These are phyloP conservation scores for Kryptolebias ocellatus DNA, from an alignment of 2,797 vertebrate genomes.

Conservation along the genomic window DNA sequence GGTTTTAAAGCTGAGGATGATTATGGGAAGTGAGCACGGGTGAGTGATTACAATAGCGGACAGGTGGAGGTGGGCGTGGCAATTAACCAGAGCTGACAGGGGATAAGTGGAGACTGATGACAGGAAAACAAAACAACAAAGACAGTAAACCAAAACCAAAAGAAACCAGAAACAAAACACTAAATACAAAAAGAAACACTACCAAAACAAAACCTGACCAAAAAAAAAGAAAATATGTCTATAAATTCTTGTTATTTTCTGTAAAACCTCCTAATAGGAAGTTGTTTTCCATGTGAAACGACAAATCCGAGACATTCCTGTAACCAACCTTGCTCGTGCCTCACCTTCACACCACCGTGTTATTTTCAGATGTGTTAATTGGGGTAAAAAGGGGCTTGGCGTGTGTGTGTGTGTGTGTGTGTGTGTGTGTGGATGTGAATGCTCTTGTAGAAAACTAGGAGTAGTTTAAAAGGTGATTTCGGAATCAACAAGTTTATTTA, in stretches of 20 bases:
- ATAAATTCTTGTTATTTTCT: neutral
- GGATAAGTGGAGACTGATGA: too few relatives aligned
- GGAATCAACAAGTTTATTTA: slow-evolving; percentile 15
- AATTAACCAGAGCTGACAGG: too few relatives aligned
- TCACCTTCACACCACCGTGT: slow-evolving; percentile 34
- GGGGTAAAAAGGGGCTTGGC: slow-evolving; percentile 15
- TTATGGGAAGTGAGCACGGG: too few relatives aligned
- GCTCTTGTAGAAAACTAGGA: slow-evolving; percentile 3
- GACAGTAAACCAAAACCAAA: too few relatives aligned
- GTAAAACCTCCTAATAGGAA: neutral
- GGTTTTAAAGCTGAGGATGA: too few relatives aligned
- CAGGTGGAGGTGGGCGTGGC: too few relatives aligned
- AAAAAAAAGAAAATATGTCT: too few relatives aligned
- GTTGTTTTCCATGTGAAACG: slow-evolving; percentile 9
- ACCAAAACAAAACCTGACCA: neutral
- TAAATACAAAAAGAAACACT: neutral
- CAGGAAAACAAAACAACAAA: too few relatives aligned
- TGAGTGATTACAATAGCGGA: too few relatives aligned
- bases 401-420: slow-evolving; percentile 18
- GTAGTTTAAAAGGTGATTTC: neutral
- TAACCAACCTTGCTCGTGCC: slow-evolving; percentile 14
- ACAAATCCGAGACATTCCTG: slow-evolving; percentile 17
- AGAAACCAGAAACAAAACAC: too few relatives aligned
- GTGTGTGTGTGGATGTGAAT: slow-evolving; percentile 15
- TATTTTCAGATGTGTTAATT: slow-evolving; percentile 75